Conservation (phyloP, 2,113 vertebrate species). For the Zosterops hypoxanthus region DNA sequence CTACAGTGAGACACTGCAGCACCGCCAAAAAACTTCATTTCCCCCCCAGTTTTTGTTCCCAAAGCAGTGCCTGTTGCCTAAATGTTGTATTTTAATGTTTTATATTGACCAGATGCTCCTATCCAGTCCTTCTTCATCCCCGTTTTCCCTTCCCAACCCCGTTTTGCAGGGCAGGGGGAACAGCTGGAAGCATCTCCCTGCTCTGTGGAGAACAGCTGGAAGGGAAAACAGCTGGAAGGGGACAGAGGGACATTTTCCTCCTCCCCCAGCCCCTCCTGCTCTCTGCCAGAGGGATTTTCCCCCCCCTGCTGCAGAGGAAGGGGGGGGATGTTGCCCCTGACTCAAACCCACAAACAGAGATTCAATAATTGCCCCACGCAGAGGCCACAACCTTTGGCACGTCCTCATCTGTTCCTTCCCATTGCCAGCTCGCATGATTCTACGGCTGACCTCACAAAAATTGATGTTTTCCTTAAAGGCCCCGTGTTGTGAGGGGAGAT, state of each 20-base stretch:
- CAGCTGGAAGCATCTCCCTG: not conserved
- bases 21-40: fast-evolving
- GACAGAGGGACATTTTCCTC: not conserved
- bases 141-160: not conserved
- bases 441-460: constrained; percentile 31
- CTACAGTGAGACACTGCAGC: fast-evolving
- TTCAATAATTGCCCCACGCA: not conserved
- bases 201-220: not conserved
- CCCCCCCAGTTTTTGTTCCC: fast-evolving
- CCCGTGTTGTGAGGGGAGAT: fast-evolving
- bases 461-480: constrained; percentile 46
- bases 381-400: not conserved
- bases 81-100: not conserved
- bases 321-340: not conserved
- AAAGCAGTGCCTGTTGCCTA: fast-evolving
- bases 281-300: not conserved
- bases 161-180: not conserved
- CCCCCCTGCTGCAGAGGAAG: not conserved
- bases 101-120: fast-evolving
- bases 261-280: not conserved
- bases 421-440: not conserved
- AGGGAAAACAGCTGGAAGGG: not conserved
- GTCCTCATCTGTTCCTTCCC: not conserved
- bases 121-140: not conserved
- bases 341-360: not conserved